Percentiles rank a stretch among this genome's conserved stretches.
phyloP scores from a whole-genome alignment of 2,113 vertebrate genomes.

The Madoqua kirkii region DNA sequence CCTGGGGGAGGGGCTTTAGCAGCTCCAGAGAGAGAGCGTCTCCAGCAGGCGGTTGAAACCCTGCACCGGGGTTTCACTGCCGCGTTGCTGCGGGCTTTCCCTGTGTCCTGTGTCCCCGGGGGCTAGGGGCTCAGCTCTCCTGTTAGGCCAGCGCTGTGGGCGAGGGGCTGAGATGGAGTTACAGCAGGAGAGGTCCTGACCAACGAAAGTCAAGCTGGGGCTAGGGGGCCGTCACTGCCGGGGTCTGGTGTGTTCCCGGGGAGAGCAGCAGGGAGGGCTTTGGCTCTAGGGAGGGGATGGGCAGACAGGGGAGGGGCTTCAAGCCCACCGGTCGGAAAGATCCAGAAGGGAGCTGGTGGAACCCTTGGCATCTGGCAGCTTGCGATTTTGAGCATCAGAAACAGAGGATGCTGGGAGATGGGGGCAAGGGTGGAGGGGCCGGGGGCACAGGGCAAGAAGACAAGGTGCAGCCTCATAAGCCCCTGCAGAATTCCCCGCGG shows the following conservation, averaged over 20 bases:
- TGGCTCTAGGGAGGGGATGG: neutral
- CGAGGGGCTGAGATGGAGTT: neutral
- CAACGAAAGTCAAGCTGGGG: neutral
- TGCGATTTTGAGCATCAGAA: neutral
- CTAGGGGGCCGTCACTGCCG: accelerated
- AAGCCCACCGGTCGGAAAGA: neutral
- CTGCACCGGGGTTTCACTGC: accelerated
- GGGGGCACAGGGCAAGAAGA: accelerated
- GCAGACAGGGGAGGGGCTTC: neutral
- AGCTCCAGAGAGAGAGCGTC: neutral
- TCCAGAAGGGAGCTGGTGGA: neutral
- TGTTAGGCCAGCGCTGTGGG: neutral
- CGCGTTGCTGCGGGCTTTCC: neutral
- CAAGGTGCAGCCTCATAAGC: accelerated
- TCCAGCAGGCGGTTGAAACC: constrained; percentile 38
- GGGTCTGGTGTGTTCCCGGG: neutral
- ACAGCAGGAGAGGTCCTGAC: neutral
- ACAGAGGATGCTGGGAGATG: neutral
- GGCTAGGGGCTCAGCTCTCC: neutral
- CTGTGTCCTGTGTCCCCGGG: neutral
- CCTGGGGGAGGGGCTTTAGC: constrained; percentile 7
- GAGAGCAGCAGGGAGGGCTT: neutral
- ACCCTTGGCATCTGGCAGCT: neutral
- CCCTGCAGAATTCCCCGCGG: accelerated
- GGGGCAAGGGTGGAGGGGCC: neutral